Conservation (phyloP, 2,113 vertebrate genomes). For the Junco hyemalis region DNA sequence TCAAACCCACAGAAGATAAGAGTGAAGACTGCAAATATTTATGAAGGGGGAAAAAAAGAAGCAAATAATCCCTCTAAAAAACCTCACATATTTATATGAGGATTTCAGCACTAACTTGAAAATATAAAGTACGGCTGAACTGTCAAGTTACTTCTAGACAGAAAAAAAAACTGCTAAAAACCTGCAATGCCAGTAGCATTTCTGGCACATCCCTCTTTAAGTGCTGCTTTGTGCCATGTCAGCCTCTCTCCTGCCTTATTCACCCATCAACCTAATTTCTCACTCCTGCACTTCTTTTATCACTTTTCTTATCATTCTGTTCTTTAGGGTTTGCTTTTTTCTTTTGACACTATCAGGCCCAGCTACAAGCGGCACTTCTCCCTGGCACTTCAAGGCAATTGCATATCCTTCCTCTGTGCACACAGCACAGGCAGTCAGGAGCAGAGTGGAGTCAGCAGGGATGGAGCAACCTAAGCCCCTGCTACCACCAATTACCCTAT, state of each 20-base stretch:
- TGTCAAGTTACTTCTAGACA: not conserved
- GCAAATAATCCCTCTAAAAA: not conserved
- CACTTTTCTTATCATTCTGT: not conserved
- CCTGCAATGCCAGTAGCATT: not conserved
- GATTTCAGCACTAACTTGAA: not conserved
- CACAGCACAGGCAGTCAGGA: not conserved
- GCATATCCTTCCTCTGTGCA: accelerated
- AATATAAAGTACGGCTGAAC: not conserved
- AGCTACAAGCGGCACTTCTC: not conserved
- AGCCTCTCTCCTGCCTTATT: not conserved
- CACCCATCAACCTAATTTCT: not conserved
- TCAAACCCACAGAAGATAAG: slow-evolving; percentile 9
- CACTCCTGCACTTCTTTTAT: not conserved
- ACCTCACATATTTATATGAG: not conserved
- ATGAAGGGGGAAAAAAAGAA: not conserved
- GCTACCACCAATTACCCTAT: not conserved
- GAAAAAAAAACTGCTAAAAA: not conserved
- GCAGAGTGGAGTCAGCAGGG: not conserved
- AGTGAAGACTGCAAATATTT: slow-evolving; percentile 20
- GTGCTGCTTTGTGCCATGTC: not conserved
- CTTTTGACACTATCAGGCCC: not conserved
- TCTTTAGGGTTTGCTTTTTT: not conserved
- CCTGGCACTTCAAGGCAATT: not conserved
- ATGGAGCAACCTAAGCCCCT: not conserved
- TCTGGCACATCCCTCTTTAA: not conserved